phyloP scores from a whole-genome alignment of 2,797 vertebrate genomes.

The Periophthalmus magnuspinnatus region DNA sequence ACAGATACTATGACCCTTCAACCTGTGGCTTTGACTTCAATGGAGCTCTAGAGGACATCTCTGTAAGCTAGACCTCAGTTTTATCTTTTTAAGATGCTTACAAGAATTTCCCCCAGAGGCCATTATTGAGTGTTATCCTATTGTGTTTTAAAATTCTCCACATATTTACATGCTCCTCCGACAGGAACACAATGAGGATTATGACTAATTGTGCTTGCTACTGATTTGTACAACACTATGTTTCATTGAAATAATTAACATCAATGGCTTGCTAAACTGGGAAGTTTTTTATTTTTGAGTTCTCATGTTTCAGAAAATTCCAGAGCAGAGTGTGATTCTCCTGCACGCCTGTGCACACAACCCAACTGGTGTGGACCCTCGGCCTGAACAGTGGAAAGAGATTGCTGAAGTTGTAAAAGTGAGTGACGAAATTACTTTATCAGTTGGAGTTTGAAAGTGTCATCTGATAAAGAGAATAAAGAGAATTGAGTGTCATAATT shows the following conservation, averaged over 20 bases:
- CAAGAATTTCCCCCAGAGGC: neutral
- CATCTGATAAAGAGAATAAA: too few relatives aligned
- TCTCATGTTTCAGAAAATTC: conserved; percentile 86
- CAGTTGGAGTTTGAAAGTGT: neutral
- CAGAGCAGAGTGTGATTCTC: conserved; percentile 90
- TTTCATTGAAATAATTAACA: too few relatives aligned
- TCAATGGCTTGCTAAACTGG: too few relatives aligned
- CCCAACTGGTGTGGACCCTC: conserved; percentile 96
- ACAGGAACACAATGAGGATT: too few relatives aligned
- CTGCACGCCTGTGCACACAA: conserved; percentile 97
- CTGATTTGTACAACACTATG: too few relatives aligned
- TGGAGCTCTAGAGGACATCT: conserved; percentile 93
- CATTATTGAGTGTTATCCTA: neutral
- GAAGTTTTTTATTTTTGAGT: neutral
- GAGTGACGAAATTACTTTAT: conserved; percentile 22
- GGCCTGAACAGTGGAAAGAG: conserved; percentile 95
- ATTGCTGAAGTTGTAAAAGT: conserved; percentile 87
- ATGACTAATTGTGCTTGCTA: too few relatives aligned
- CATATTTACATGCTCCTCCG: neutral
- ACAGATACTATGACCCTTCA: conserved; percentile 93
- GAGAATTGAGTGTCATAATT: too few relatives aligned
- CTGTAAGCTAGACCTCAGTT: conserved; percentile 77
- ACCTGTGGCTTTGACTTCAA: conserved; percentile 94
- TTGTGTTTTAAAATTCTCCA: neutral
- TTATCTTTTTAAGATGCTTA: neutral